A percentile compares a stretch with the other conserved stretches of the same genome.
Evolutionary conservation across 2,797 vertebrate genomes (phyloP).

Genomic region (Eurystomus glaucurus): DNA sequence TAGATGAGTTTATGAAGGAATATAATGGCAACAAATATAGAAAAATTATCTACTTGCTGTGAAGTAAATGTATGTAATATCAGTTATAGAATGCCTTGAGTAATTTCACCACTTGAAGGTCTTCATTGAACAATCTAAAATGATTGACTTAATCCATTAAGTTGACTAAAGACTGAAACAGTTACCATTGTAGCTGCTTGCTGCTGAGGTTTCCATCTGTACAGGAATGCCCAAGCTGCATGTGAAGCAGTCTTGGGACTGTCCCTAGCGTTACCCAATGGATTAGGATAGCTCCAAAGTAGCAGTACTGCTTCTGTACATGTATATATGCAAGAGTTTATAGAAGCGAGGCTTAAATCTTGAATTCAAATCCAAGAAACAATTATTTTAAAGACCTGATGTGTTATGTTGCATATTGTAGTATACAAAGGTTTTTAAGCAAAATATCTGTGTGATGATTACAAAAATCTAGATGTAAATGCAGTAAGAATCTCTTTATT

Average conservation of each 20-base stretch:
- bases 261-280: neutral
- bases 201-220: neutral
- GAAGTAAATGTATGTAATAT: neutral
- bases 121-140: neutral
- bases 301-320: neutral
- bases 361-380: neutral
- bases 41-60: neutral
- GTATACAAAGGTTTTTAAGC: neutral
- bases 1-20: neutral
- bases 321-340: neutral
- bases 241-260: neutral
- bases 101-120: neutral
- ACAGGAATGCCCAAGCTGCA: neutral
- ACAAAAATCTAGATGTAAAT: neutral
- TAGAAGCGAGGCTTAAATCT: neutral
- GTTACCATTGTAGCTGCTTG: neutral
- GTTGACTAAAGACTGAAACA: constrained; percentile 20
- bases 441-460: neutral
- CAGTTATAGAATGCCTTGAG: neutral
- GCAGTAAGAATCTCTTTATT: neutral
- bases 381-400: neutral
- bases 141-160: neutral
- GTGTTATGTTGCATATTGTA: neutral
- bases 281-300: neutral
- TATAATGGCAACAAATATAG: neutral